Evolutionary conservation across 2,888 invertebrate genomes (phyloP).

Genomic region (Drepana falcataria): DNA sequence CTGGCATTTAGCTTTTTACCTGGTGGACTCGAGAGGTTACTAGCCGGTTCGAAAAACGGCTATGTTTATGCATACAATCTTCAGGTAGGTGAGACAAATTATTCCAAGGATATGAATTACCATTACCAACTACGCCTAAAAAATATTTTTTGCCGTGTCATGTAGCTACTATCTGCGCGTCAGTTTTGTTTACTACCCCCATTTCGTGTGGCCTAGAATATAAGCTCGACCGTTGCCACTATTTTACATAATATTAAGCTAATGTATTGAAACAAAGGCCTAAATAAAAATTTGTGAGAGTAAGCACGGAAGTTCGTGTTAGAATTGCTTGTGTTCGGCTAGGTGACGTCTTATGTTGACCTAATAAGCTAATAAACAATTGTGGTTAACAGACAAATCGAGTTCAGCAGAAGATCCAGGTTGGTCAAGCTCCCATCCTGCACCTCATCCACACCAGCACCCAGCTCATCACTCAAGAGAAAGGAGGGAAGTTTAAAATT

Average conservation of each 20-base stretch:
- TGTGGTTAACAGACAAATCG: slow-evolving; percentile 82
- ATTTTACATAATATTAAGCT: slow-evolving; percentile 1
- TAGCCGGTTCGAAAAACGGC: slow-evolving; percentile 87
- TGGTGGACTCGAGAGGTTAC: slow-evolving; percentile 80
- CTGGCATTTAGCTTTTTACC: slow-evolving; percentile 82
- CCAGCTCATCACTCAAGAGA: slow-evolving; percentile 85
- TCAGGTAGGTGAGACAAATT: slow-evolving; percentile 83
- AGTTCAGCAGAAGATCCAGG: slow-evolving; percentile 81
- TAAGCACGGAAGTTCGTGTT: no score
- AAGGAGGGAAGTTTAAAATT: slow-evolving; percentile 83
- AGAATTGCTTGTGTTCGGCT: background rate
- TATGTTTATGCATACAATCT: slow-evolving; percentile 88
- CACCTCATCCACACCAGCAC: slow-evolving; percentile 79
- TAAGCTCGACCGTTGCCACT: slow-evolving; percentile 12
- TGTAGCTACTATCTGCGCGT: slow-evolving; percentile 29
- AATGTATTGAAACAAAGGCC: no score
- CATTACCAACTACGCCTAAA: slow-evolving; percentile 32
- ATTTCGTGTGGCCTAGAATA: slow-evolving; percentile 60
- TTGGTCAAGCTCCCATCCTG: slow-evolving; percentile 82
- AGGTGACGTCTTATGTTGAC: no score
- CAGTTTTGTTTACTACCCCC: slow-evolving; percentile 66
- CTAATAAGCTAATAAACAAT: background rate
- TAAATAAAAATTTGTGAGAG: no score
- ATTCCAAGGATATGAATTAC: slow-evolving; percentile 40
- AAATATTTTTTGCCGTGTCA: slow-evolving; percentile 13